Base-by-base conservation (phyloP, 2,888 invertebrate genomes). In the Crioceris asparagi region DNA sequence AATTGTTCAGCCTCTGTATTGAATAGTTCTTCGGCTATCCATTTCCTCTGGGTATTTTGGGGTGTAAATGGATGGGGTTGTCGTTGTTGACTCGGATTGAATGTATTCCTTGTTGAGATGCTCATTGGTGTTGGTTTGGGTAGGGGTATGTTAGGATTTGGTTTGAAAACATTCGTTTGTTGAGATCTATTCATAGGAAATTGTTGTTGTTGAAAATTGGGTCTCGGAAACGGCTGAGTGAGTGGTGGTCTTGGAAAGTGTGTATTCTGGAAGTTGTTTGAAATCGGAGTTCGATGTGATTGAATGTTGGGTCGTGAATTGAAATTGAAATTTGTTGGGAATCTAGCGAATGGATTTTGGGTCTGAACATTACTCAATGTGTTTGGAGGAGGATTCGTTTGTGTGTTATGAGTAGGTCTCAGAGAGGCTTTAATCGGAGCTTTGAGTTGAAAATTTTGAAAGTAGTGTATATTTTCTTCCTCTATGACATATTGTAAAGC, bases 401-500 rank as follows among this genome's bases (percentile, higher is more conserved):
- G 25, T 6, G n/a, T n/a, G 3, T 25, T 3, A 25, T 25, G 6
- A n/a, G 12, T 25, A 3, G 3, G 6, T 12, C 3, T 25, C 12
- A 12, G 11, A n/a, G n/a, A 4, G 25, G 6, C 3, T 11, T 25
- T n/a, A 3, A 3, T 12, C 25, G n/a, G 25, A 6, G 12, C n/a
- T 25, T 25, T 25, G n/a, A 12, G 25, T 25, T 25, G 3, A 4
- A 14, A 27, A 27, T 27, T 27, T 17, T 36, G 35, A 14, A 30
- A 31, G 27, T 36, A 26, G 8, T 18, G 18, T 8, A 18, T 18
- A 36, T 39, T 35, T n/a, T 39, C 35, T 26, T 32, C 35, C 26
- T 26, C 4, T 12, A 32, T 36, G 4, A 39, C 25, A 12, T 32
- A 35, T 31, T 39, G 39, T 11, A 35, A 17, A 10, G 39, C 35